Conservation (phyloP, 30 jellyfish, hydroid and myxozoan genomes). For the Aurelia coerulea region DNA sequence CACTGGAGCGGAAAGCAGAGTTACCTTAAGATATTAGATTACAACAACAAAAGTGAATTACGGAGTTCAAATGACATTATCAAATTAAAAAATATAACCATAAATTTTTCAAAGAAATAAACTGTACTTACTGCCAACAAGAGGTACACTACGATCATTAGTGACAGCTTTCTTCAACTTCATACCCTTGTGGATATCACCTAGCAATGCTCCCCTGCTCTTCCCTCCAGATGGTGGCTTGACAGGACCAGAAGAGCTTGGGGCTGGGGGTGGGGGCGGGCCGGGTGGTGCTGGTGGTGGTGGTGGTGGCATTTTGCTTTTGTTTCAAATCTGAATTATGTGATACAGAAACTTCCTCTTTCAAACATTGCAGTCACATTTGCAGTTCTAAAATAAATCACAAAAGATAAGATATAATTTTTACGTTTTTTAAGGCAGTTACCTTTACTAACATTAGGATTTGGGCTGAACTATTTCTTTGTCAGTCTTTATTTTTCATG, state of each 20-base stretch:
- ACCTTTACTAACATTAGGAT: too few relatives aligned
- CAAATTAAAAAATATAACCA: background rate
- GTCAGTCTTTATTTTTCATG: too few relatives aligned
- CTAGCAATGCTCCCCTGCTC: constrained; percentile 75
- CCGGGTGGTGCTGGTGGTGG: constrained; percentile 97
- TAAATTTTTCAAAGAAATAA: background rate
- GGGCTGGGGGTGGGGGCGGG: constrained; percentile 80
- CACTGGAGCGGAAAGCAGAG: too few relatives aligned
- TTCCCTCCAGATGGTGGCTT: constrained; percentile 79
- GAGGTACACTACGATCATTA: constrained; percentile 84
- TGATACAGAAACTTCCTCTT: too few relatives aligned
- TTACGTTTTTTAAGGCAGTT: too few relatives aligned
- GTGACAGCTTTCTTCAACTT: constrained; percentile 87
- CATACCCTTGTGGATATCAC: constrained; percentile 81
- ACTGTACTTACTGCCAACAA: constrained; percentile 68
- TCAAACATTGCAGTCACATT: background rate
- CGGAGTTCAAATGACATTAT: too few relatives aligned
- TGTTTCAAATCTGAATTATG: background rate
- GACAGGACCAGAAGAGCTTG: constrained; percentile 68
- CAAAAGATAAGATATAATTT: background rate
- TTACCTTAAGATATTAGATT: too few relatives aligned
- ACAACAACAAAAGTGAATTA: too few relatives aligned
- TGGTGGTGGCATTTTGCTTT: constrained; percentile 82
- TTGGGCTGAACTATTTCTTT: too few relatives aligned
- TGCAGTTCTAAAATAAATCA: background rate